These are phyloP conservation scores for Lycopodina hypogea DNA, from an alignment of 37 sponge, comb jelly and placozoan genomes.

Conservation along the genomic window DNA sequence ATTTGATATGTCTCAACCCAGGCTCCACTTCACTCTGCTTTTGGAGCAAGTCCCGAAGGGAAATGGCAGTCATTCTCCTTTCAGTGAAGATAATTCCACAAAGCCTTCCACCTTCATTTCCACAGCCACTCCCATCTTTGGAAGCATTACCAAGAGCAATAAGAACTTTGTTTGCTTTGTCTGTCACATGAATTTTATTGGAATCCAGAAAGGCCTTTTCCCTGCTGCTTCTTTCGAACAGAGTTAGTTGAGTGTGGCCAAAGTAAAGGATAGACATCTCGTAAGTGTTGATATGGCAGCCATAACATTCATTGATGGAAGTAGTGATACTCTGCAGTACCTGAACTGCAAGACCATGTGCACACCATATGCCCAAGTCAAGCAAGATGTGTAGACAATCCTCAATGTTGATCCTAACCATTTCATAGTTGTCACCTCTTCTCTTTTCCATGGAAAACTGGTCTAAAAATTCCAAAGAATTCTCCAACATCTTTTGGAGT, in stretches of 20 bases:
- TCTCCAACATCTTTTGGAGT: conserved; percentile 16
- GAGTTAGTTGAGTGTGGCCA: conserved; percentile 18
- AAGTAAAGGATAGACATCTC: conserved; percentile 30
- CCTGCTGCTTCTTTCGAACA: conserved; percentile 9
- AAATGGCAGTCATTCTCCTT: conserved; percentile 62
- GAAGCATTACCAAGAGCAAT: conserved; percentile 31
- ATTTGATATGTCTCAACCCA: conserved; percentile 42
- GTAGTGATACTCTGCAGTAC: conserved; percentile 3
- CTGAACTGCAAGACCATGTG: conserved; percentile 33
- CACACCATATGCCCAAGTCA: conserved; percentile 53
- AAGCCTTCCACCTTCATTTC: conserved; percentile 6
- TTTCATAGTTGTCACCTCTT: conserved; percentile 1
- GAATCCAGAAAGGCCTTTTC: not conserved
- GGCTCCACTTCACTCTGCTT: conserved; percentile 1
- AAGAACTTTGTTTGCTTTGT: conserved; percentile 44
- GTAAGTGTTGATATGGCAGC: not conserved
- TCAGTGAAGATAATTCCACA: conserved; percentile 84
- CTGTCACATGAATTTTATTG: conserved; percentile 1
- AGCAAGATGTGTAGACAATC: conserved; percentile 53
- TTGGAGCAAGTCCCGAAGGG: conserved; percentile 42
- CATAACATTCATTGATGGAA: not conserved
- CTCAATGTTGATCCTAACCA: conserved; percentile 48
- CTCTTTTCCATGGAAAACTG: conserved; percentile 6
- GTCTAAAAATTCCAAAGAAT: conserved; percentile 30
- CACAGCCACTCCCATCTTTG: not conserved